phyloP scores from a whole-genome alignment of 2,797 vertebrate species.

The Notolepis coatsorum region DNA sequence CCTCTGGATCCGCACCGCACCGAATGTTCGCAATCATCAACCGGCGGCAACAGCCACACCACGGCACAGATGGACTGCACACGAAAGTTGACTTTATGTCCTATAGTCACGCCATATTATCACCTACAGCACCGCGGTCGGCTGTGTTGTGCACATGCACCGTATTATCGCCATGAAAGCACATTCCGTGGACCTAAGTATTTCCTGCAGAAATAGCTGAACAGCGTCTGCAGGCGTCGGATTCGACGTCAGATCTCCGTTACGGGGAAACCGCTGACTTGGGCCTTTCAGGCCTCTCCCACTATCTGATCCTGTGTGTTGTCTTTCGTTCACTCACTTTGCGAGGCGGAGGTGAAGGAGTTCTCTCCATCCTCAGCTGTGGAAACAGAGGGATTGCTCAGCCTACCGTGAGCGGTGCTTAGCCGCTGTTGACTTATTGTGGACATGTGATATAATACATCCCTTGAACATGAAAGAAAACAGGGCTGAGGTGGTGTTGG shows the following conservation, averaged over 20 bases:
- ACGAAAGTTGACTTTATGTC: slow-evolving; percentile 32
- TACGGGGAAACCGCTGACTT: slow-evolving; percentile 5
- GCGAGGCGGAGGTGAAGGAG: not conserved
- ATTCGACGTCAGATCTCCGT: slow-evolving; percentile 2
- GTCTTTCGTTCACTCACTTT: not conserved
- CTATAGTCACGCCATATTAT: slow-evolving; percentile 21
- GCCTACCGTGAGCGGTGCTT: not conserved
- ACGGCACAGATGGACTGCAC: slow-evolving; percentile 36
- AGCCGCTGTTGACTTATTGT: slow-evolving; percentile 16
- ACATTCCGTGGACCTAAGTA: slow-evolving; percentile 42
- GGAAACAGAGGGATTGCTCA: slow-evolving; percentile 43
- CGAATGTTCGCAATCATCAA: slow-evolving; percentile 36
- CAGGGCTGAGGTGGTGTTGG: not conserved
- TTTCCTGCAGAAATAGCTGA: slow-evolving; percentile 31
- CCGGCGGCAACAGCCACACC: slow-evolving; percentile 16
- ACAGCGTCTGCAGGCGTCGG: not conserved
- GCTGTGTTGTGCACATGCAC: slow-evolving; percentile 17
- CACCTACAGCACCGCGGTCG: not conserved
- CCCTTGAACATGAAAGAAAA: not conserved
- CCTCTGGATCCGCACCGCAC: slow-evolving; percentile 42
- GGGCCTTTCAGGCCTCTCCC: slow-evolving; percentile 14
- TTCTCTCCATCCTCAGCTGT: slow-evolving; percentile 35
- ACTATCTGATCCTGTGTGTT: slow-evolving; percentile 7
- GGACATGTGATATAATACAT: not conserved
- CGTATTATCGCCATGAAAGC: slow-evolving; percentile 26